Base-by-base conservation (phyloP, 2,113 vertebrate genomes). In the Clinocottus analis region DNA sequence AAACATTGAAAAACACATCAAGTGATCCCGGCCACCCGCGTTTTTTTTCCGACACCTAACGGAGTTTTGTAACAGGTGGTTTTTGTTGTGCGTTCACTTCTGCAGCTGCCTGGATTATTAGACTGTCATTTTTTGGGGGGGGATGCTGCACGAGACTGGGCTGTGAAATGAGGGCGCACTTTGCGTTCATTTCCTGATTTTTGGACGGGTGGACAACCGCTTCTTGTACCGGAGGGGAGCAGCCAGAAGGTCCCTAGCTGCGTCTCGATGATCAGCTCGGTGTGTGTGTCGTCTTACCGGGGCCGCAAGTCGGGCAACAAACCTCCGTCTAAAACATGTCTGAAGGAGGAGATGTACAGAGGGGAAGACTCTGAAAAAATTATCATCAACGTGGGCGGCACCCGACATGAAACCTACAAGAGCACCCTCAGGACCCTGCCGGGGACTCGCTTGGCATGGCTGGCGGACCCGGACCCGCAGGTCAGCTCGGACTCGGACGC, bases 221-320 rank as follows among this genome's bases (percentile, higher is more conserved):
- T 79, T 71, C 61, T 80, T 71, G 69, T 31, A 63, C 61, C 51
- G 25, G 56, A 58, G 63, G 61, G 23, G 83, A 80, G 74, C 82
- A 72, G 79, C 77, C 88, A 35, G 51, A 23, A 67, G 66, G 56
- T 68, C 72, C 25, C 7, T 33, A 33, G 33, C 78, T 82, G 76
- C 89, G 67, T 91, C 88, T 83, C 93, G 84, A 95, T 99, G 98
- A 98, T 99, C 90, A 99, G 98, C 97, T 99, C 98, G 51, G 98
- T 99, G 97, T 99, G 98, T 93, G 98, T 99, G 85, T 99, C 98
- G 93, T 97, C 98, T 91, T 99, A 98, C 94, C 97, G 98, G 75
- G 98, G 98, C 93, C 98, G 98, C 92, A 99, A 99, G 95, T 97
- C 98, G 66, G 97, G 96, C 93, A 99, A 98, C 94, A 99, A 99